Percentiles rank a stretch among this genome's conserved stretches.
phyloP scores from a whole-genome alignment of 2,888 invertebrate genomes.

The Pseudococcus viburni region DNA sequence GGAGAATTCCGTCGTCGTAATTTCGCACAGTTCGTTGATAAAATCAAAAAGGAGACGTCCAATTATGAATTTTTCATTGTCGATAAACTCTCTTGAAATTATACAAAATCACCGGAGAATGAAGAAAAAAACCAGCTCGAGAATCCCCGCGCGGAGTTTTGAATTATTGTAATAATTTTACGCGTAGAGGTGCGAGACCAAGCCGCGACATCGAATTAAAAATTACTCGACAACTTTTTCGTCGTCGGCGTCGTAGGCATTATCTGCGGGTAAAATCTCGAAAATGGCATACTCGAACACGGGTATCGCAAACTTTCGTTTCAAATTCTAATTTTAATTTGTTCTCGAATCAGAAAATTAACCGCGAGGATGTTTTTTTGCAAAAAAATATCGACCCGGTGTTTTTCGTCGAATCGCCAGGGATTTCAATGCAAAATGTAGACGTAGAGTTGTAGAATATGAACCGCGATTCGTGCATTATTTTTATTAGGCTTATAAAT shows the following conservation, averaged over 20 bases:
- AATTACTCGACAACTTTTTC: slow-evolving; percentile 7
- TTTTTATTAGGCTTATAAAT: not conserved
- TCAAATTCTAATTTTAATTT: not conserved
- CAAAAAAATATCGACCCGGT: not conserved
- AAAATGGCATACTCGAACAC: not conserved
- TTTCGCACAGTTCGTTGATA: not conserved
- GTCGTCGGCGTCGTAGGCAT: not conserved
- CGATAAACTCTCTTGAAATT: not conserved
- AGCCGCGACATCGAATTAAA: slow-evolving; percentile 12
- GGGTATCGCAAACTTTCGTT: not conserved
- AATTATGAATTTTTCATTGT: slow-evolving; percentile 4
- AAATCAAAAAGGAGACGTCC: not conserved
- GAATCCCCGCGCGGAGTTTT: not conserved
- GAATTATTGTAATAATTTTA: slow-evolving; percentile 20
- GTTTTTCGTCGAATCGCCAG: not conserved
- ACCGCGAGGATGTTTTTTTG: not conserved
- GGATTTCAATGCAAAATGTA: not conserved
- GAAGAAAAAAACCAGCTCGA: not conserved
- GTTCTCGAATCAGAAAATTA: not conserved
- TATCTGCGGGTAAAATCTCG: not conserved
- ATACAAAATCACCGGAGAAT: not conserved
- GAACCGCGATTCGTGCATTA: not conserved
- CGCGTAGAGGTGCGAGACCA: not conserved
- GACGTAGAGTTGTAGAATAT: not conserved
- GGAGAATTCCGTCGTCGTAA: not conserved